phyloP scores from a whole-genome alignment of 2,888 invertebrate species.

The Amiota communis region DNA sequence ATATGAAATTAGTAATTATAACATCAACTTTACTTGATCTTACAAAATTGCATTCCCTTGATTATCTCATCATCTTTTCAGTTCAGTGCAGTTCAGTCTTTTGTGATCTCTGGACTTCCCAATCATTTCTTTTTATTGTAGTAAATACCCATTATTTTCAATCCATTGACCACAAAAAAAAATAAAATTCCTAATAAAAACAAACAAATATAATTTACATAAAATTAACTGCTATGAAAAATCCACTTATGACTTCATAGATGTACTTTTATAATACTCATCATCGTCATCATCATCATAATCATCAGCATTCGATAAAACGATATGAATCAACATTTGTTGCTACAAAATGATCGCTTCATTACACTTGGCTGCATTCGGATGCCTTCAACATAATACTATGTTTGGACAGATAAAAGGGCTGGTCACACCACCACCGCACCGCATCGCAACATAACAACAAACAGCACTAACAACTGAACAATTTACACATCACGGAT shows the following conservation, averaged over 20 bases:
- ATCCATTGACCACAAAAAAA: conserved; percentile 9
- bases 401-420: conserved; percentile 25
- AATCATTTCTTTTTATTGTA: too few species aligned
- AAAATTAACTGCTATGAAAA: conserved; percentile 9
- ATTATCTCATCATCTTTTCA: too few species aligned
- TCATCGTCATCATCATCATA: background rate
- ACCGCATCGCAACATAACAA: background rate
- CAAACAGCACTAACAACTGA: too few species aligned
- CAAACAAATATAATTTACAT: background rate
- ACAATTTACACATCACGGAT: background rate
- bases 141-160: too few species aligned
- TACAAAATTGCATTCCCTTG: too few species aligned
- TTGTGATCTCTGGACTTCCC: too few species aligned
- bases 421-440: conserved; percentile 13
- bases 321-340: conserved; percentile 14
- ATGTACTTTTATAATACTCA: background rate
- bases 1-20: too few species aligned
- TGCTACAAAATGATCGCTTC: conserved; percentile 10
- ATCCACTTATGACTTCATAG: conserved; percentile 10
- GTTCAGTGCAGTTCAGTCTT: too few species aligned
- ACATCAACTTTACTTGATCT: too few species aligned
- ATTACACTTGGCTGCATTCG: conserved; percentile 26
- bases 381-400: conserved; percentile 22
- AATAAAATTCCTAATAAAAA: conserved; percentile 15
- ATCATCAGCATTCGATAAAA: background rate